A percentile compares a stretch with the other conserved stretches of the same genome.
Evolutionary conservation across 2,888 invertebrate species (phyloP).

Genomic region (Cheilosia grossa): DNA sequence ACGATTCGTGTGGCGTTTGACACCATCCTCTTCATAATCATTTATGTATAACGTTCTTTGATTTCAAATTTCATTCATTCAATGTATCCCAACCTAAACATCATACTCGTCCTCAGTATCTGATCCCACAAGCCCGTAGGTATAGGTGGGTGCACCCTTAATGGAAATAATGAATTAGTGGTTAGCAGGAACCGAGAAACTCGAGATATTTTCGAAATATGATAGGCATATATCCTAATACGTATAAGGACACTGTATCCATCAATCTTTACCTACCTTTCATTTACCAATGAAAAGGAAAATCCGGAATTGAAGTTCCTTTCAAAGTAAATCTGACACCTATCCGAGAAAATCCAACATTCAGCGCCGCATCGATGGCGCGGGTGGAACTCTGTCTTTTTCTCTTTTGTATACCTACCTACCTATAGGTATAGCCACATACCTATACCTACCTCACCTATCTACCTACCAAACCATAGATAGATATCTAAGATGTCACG

Average conservation of each 20-base stretch:
- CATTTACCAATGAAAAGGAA: conserved; percentile 1
- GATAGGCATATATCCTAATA: conserved; percentile 34
- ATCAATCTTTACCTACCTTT: conserved; percentile 1
- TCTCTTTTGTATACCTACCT: too few relatives aligned
- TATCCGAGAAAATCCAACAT: conserved; percentile 33
- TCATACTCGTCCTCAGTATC: conserved; percentile 14
- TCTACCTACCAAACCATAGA: conserved; percentile 16
- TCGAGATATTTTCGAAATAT: conserved; percentile 48
- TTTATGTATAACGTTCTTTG: conserved; percentile 33
- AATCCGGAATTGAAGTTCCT: conserved; percentile 33
- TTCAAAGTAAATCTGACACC: conserved; percentile 68
- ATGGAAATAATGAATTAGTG: conserved; percentile 54
- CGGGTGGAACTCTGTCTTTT: conserved; percentile 2
- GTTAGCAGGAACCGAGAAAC: conserved; percentile 56
- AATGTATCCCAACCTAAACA: conserved; percentile 19
- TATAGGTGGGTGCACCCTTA: conserved; percentile 37
- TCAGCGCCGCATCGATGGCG: conserved; percentile 63
- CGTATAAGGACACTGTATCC: not conserved
- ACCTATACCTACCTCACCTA: too few relatives aligned
- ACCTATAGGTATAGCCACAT: not conserved
- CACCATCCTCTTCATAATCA: conserved; percentile 23
- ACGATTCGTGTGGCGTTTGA: conserved; percentile 5
- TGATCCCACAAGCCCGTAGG: conserved; percentile 38
- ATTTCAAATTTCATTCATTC: conserved; percentile 54
- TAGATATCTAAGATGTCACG: conserved; percentile 37